Percentiles rank a stretch among this genome's conserved stretches.
Conservation (phyloP, 2,113 vertebrate species). For the Argyrosomus japonicus region DNA sequence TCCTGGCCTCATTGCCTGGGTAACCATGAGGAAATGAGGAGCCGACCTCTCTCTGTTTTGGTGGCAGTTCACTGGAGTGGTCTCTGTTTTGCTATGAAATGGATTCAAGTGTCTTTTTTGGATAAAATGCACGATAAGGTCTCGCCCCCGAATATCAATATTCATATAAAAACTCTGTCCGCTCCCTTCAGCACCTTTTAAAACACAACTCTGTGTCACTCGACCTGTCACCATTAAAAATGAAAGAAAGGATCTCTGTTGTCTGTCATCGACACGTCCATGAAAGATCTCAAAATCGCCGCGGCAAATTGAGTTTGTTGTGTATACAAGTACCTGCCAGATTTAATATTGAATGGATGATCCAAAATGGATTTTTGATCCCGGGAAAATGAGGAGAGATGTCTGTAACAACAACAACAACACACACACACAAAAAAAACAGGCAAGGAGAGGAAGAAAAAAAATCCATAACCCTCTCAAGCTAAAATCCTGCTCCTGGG, state of each 20-base stretch:
- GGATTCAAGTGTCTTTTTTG: conserved; percentile 39
- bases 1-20: conserved; percentile 77
- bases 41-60: conserved; percentile 57
- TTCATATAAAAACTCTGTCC: neutral
- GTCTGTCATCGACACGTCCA: conserved; percentile 79
- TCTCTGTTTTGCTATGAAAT: conserved; percentile 27
- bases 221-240: conserved; percentile 64
- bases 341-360: conserved; percentile 89
- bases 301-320: conserved; percentile 88
- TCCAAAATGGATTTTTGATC: conserved; percentile 88
- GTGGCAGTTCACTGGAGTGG: conserved; percentile 42
- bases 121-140: conserved; percentile 19
- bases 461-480: conserved; percentile 86
- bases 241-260: conserved; percentile 79
- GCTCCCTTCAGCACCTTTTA: neutral
- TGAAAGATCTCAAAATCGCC: conserved; percentile 86
- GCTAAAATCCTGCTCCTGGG: conserved; percentile 77
- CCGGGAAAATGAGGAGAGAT: conserved; percentile 86
- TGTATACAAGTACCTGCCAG: conserved; percentile 88
- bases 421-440: conserved; percentile 42
- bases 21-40: conserved; percentile 79
- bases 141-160: conserved; percentile 5
- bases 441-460: conserved; percentile 44
- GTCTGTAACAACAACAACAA: conserved; percentile 79
- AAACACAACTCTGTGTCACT: neutral